Evolutionary conservation across 2,797 vertebrate genomes (phyloP).

Genomic region (Melanotaenia trifasciata): DNA sequence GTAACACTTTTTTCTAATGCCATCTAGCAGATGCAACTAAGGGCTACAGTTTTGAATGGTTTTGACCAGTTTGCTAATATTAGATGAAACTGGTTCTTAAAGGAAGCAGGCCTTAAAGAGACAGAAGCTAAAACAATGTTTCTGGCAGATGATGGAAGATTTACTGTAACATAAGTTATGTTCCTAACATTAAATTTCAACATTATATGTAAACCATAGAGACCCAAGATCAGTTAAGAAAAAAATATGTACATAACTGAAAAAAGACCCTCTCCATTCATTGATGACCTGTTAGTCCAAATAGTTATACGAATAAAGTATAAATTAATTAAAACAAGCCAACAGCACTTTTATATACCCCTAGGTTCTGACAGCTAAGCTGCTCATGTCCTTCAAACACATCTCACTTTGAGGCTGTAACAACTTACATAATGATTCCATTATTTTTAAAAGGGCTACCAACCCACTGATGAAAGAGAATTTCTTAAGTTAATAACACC

Average conservation of each 20-base stretch:
- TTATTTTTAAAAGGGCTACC: neutral
- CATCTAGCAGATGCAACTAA: too few species aligned
- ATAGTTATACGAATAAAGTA: neutral
- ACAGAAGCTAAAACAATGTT: neutral
- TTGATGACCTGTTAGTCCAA: neutral
- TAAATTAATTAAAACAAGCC: neutral
- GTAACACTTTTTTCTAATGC: too few species aligned
- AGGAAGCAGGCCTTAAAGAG: neutral
- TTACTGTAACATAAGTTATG: neutral
- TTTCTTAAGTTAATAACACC: neutral
- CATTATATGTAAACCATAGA: neutral
- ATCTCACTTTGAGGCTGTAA: neutral
- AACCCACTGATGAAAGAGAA: neutral
- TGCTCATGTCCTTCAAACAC: neutral
- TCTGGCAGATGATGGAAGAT: neutral
- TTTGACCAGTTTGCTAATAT: neutral
- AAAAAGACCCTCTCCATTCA: neutral
- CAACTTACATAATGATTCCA: neutral
- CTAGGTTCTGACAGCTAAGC: neutral
- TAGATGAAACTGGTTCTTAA: neutral
- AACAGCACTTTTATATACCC: neutral
- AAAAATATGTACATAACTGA: neutral
- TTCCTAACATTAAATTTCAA: neutral
- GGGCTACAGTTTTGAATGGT: neutral
- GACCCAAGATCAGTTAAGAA: neutral